These are phyloP conservation scores for Pelecanus crispus DNA, from an alignment of 2,113 vertebrate genomes.

Conservation along the genomic window DNA sequence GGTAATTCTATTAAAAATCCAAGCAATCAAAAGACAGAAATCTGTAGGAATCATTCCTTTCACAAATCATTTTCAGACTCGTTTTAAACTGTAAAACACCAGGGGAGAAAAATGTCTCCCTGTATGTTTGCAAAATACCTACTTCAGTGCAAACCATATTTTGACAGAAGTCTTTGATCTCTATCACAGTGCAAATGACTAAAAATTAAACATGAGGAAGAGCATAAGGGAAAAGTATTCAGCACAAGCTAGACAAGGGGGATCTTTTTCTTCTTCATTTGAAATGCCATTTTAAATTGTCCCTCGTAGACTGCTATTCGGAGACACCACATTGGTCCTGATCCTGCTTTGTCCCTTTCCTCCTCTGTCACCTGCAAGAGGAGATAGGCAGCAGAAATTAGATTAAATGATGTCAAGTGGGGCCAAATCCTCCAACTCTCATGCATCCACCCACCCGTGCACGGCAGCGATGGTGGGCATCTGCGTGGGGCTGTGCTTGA, in stretches of 20 bases:
- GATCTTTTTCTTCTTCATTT: constrained; percentile 1
- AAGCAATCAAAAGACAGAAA: background rate
- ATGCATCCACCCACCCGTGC: too few species aligned
- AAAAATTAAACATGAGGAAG: constrained; percentile 53
- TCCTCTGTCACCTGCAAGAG: background rate
- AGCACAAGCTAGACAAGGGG: background rate
- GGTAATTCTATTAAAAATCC: background rate
- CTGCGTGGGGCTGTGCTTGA: background rate
- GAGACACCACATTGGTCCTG: background rate
- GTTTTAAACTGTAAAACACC: background rate
- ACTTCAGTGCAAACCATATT: background rate
- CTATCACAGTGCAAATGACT: constrained; percentile 52
- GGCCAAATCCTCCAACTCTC: background rate
- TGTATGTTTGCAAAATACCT: constrained; percentile 35
- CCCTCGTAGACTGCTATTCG: background rate
- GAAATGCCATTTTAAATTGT: constrained; percentile 29
- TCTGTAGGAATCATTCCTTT: background rate
- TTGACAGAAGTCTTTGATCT: constrained; percentile 58
- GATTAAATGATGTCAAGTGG: background rate
- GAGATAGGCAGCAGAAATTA: background rate
- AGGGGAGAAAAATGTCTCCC: constrained; percentile 2
- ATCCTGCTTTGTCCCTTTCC: background rate
- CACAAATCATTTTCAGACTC: background rate
- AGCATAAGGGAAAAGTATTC: background rate
- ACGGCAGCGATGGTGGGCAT: background rate